Evolutionary conservation across 2,113 vertebrate species (phyloP).

Genomic region (Psittacula cyanocephala): DNA sequence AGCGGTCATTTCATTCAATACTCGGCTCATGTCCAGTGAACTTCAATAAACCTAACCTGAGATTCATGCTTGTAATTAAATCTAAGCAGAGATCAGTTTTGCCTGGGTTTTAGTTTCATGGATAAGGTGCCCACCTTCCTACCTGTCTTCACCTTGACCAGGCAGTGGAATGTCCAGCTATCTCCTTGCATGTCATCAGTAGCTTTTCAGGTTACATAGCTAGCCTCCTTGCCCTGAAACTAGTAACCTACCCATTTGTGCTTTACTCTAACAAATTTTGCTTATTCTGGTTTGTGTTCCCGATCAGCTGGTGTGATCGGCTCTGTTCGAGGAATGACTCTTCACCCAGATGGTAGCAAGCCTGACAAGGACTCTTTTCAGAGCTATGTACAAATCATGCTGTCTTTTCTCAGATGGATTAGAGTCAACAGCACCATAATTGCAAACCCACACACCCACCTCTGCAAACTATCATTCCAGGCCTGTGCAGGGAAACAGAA

Average conservation of each 20-base stretch:
- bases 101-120: background rate
- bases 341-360: background rate
- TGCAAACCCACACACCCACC: background rate
- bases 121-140: background rate
- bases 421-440: background rate
- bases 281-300: background rate
- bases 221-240: background rate
- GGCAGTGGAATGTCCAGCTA: background rate
- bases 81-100: slow-evolving; percentile 1
- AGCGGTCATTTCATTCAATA: background rate
- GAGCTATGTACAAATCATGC: background rate
- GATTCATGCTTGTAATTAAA: slow-evolving; percentile 10
- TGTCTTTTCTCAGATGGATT: background rate
- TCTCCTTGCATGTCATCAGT: background rate
- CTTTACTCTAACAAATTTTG: background rate
- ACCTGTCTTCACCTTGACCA: slow-evolving; percentile 1
- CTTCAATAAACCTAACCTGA: slow-evolving; percentile 26
- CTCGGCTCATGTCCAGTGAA: background rate
- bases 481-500: slow-evolving; percentile 1
- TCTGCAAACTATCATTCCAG: background rate
- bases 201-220: background rate
- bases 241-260: background rate
- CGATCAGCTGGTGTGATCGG: background rate
- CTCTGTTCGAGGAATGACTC: background rate
- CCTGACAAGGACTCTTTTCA: background rate